Evolutionary conservation across 1,140 invertebrate genomes (phyloP).

Genomic region (Sycobia sp.): DNA sequence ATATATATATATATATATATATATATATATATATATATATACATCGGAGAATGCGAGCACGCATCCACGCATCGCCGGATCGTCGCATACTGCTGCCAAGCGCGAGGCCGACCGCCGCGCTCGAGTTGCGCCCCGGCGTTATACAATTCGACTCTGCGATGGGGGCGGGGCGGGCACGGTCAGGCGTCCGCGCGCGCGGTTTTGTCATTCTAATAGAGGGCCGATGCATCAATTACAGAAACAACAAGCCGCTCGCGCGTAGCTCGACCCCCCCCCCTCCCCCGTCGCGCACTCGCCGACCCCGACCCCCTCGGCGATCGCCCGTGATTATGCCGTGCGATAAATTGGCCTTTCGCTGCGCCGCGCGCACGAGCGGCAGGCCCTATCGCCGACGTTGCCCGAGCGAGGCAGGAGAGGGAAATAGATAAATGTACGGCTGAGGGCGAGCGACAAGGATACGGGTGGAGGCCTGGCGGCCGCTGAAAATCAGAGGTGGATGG

Average conservation of each 20-base stretch:
- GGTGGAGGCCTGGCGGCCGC: too few relatives aligned
- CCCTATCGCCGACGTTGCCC: background rate
- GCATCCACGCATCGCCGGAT: too few relatives aligned
- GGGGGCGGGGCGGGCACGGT: background rate
- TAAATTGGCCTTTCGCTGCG: slow-evolving; percentile 47
- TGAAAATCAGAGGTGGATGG: too few relatives aligned
- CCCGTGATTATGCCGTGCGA: slow-evolving; percentile 51
- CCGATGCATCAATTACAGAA: slow-evolving; percentile 57
- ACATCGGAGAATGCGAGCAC: too few relatives aligned
- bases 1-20: background rate
- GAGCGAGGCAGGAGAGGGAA: too few relatives aligned
- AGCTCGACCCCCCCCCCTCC: background rate
- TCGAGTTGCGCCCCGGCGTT: too few relatives aligned
- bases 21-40: background rate
- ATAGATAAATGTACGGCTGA: too few relatives aligned
- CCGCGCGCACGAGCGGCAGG: slow-evolving; percentile 9
- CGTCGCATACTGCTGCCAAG: background rate
- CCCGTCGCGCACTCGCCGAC: slow-evolving; percentile 21
- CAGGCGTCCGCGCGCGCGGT: slow-evolving; percentile 34
- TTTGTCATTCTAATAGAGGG: slow-evolving; percentile 53
- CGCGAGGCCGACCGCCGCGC: background rate
- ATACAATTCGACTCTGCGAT: background rate
- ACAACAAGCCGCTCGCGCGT: slow-evolving; percentile 40
- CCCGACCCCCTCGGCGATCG: slow-evolving; percentile 42
- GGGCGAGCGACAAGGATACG: too few relatives aligned